phyloP scores from a whole-genome alignment of 2,888 invertebrate species.

The Elmis aenea region DNA sequence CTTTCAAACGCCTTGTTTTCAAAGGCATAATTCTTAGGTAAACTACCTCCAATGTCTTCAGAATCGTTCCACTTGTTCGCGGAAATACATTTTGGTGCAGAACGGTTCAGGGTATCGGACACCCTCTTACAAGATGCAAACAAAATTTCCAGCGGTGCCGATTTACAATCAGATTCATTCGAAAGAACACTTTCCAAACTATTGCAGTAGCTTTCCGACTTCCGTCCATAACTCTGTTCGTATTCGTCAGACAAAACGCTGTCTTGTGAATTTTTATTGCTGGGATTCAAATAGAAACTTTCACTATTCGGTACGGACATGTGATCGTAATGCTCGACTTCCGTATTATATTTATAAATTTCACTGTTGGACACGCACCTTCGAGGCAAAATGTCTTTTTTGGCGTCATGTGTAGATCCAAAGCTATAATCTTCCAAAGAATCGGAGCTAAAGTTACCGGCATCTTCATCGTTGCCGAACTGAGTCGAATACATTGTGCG shows the following conservation, averaged over 20 bases:
- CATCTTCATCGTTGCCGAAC: constrained; percentile 48
- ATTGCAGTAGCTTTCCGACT: constrained; percentile 59
- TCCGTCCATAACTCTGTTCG: constrained; percentile 34
- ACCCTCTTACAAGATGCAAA: constrained; percentile 46
- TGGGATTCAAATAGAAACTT: constrained; percentile 73
- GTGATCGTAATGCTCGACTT: constrained; percentile 38
- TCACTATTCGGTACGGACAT: constrained; percentile 57
- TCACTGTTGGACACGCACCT: constrained; percentile 75
- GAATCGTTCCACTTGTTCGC: constrained; percentile 7
- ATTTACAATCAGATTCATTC: constrained; percentile 73
- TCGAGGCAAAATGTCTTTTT: constrained; percentile 54
- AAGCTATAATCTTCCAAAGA: constrained; percentile 69
- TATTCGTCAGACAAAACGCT: constrained; percentile 72
- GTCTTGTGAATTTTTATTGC: constrained; percentile 67
- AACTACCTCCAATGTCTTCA: constrained; percentile 28
- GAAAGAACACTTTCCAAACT: constrained; percentile 77
- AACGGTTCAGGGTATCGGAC: constrained; percentile 3
- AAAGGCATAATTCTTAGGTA: constrained; percentile 31
- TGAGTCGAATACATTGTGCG: too few relatives aligned
- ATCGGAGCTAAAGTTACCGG: constrained; percentile 73
- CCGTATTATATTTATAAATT: constrained; percentile 50
- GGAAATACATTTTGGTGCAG: too few relatives aligned
- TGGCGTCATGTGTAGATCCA: constrained; percentile 28
- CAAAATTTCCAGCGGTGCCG: constrained; percentile 69
- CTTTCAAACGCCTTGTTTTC: constrained; percentile 36